These are phyloP conservation scores for Chascanopsetta lugubris DNA, from an alignment of 2,113 vertebrate genomes.

Conservation along the genomic window DNA sequence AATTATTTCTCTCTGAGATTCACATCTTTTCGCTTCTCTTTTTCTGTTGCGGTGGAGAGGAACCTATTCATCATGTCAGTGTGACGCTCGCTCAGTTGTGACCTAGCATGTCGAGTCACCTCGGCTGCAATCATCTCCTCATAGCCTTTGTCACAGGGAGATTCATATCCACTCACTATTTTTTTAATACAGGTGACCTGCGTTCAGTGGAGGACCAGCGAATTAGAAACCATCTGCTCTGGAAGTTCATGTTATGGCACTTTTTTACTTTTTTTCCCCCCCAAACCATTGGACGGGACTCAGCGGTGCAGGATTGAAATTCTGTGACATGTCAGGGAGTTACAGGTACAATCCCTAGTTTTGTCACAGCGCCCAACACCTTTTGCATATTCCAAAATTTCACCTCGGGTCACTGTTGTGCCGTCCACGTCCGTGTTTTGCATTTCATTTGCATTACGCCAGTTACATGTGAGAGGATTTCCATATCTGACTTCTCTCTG, in stretches of 20 bases:
- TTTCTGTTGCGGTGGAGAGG: constrained; percentile 29
- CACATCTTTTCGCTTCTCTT: constrained; percentile 33
- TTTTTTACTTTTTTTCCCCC: neutral
- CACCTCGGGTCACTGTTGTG: constrained; percentile 6
- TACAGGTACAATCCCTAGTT: constrained; percentile 17
- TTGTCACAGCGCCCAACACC: neutral
- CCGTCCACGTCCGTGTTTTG: constrained; percentile 35
- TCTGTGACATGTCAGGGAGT: neutral
- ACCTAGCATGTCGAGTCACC: constrained; percentile 50
- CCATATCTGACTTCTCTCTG: constrained; percentile 35
- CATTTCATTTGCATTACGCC: constrained; percentile 52
- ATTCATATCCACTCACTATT: constrained; percentile 12
- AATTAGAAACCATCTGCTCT: neutral
- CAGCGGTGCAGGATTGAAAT: neutral
- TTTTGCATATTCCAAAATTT: neutral
- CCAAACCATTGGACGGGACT: neutral
- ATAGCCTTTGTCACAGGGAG: constrained; percentile 5
- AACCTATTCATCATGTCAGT: constrained; percentile 56
- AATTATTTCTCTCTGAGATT: constrained; percentile 61
- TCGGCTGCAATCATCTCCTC: constrained; percentile 23
- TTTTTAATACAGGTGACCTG: neutral
- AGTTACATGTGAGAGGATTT: constrained; percentile 36
- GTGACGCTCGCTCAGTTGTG: constrained; percentile 47
- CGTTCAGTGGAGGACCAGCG: neutral
- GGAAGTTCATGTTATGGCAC: neutral